Percentiles rank a stretch among this genome's conserved stretches.
These are phyloP conservation scores for Platichthys flesus DNA, from an alignment of 2,113 vertebrate genomes.

Conservation along the genomic window DNA sequence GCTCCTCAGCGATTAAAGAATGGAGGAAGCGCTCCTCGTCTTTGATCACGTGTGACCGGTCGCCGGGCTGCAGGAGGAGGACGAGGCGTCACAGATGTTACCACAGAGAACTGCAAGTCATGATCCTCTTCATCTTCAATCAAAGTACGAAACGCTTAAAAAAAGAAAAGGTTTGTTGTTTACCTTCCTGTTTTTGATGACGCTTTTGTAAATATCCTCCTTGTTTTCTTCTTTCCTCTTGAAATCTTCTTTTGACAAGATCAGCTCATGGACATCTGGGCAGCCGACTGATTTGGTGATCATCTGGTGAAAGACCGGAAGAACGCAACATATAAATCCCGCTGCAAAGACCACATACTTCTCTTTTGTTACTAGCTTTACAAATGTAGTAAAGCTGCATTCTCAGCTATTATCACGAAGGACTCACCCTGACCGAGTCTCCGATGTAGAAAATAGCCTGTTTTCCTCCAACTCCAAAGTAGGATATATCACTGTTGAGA, in stretches of 20 bases:
- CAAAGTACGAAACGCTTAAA: neutral
- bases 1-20: slow-evolving; percentile 87
- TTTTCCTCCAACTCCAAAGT: slow-evolving; percentile 97
- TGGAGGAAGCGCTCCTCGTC: slow-evolving; percentile 87
- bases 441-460: slow-evolving; percentile 96
- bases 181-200: slow-evolving; percentile 92
- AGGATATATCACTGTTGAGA: slow-evolving; percentile 97
- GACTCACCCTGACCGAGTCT: slow-evolving; percentile 88
- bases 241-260: slow-evolving; percentile 94
- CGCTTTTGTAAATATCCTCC: slow-evolving; percentile 87
- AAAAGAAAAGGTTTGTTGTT: neutral
- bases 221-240: slow-evolving; percentile 91
- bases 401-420: too few relatives aligned
- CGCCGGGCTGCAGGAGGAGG: slow-evolving; percentile 80
- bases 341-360: too few relatives aligned
- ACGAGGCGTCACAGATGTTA: neutral
- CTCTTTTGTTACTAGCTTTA: neutral
- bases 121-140: neutral
- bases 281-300: slow-evolving; percentile 88
- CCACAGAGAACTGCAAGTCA: neutral
- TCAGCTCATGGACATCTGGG: slow-evolving; percentile 92
- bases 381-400: too few relatives aligned
- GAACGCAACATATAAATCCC: too few relatives aligned
- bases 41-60: slow-evolving; percentile 85
- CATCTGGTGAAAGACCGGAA: slow-evolving; percentile 76